Evolutionary conservation across 2,888 invertebrate genomes (phyloP).

Genomic region (Carpatolechia fugitivella): DNA sequence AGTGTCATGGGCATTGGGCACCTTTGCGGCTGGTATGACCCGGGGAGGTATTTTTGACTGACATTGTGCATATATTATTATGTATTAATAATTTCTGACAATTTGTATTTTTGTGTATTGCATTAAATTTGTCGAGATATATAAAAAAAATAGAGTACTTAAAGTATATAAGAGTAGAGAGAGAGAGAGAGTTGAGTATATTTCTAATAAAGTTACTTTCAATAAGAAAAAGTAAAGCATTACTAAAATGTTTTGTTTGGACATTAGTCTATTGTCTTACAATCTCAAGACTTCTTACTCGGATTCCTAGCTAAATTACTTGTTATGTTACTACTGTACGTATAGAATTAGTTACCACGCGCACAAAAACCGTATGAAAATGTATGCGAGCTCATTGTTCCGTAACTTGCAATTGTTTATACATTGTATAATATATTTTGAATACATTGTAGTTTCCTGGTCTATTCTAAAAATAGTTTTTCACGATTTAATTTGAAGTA

Average conservation of each 20-base stretch:
- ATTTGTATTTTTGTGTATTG: too few relatives aligned
- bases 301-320: conserved; percentile 32
- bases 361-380: conserved; percentile 51
- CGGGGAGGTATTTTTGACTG: too few relatives aligned
- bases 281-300: conserved; percentile 24
- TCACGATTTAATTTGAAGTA: not conserved
- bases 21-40: too few relatives aligned
- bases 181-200: too few relatives aligned
- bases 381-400: conserved; percentile 57
- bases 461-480: not conserved
- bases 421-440: conserved; percentile 38
- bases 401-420: conserved; percentile 37
- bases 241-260: not conserved
- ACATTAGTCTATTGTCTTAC: not conserved
- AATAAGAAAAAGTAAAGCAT: too few relatives aligned
- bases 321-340: conserved; percentile 34
- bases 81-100: too few relatives aligned
- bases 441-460: conserved; percentile 18
- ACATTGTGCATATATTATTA: too few relatives aligned
- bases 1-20: too few relatives aligned
- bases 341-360: conserved; percentile 39
- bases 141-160: too few relatives aligned
- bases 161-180: too few relatives aligned
- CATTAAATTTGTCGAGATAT: too few relatives aligned
- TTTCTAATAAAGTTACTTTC: too few relatives aligned